Percentiles rank a stretch among this genome's conserved stretches.
Conservation (phyloP, 2,797 vertebrate genomes). For the Melanotaenia nigrans region DNA sequence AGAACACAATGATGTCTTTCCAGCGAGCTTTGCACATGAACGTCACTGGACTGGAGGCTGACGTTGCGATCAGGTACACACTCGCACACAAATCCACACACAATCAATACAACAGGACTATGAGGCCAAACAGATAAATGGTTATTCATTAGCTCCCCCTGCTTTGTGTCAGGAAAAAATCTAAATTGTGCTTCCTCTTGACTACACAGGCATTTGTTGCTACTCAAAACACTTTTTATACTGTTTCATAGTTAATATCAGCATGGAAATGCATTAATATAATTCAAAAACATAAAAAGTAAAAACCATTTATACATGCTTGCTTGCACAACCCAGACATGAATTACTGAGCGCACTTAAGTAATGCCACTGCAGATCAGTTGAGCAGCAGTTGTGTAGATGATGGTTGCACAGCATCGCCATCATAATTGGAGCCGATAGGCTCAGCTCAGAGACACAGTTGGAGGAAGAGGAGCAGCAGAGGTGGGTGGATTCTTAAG, state of each 20-base stretch:
- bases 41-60: slow-evolving; percentile 88
- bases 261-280: background rate
- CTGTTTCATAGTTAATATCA: background rate
- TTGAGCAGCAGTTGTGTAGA: slow-evolving; percentile 10
- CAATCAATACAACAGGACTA: slow-evolving; percentile 38
- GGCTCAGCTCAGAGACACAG: slow-evolving; percentile 31
- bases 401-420: slow-evolving; percentile 28
- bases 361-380: slow-evolving; percentile 9
- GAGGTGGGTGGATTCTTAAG: slow-evolving; percentile 6
- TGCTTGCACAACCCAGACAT: background rate
- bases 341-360: background rate
- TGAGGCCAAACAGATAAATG: slow-evolving; percentile 29
- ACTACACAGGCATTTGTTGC: background rate
- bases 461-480: slow-evolving; percentile 17
- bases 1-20: slow-evolving; percentile 94
- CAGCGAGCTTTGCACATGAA: slow-evolving; percentile 91
- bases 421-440: slow-evolving; percentile 48
- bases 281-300: background rate
- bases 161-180: background rate
- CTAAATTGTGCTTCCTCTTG: background rate
- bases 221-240: background rate
- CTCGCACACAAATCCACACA: background rate
- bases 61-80: slow-evolving; percentile 89
- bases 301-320: background rate
- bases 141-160: background rate